Percentiles rank a stretch among this genome's conserved stretches.
phyloP scores from a whole-genome alignment of 2,113 vertebrate species.

The Heterotis niloticus region DNA sequence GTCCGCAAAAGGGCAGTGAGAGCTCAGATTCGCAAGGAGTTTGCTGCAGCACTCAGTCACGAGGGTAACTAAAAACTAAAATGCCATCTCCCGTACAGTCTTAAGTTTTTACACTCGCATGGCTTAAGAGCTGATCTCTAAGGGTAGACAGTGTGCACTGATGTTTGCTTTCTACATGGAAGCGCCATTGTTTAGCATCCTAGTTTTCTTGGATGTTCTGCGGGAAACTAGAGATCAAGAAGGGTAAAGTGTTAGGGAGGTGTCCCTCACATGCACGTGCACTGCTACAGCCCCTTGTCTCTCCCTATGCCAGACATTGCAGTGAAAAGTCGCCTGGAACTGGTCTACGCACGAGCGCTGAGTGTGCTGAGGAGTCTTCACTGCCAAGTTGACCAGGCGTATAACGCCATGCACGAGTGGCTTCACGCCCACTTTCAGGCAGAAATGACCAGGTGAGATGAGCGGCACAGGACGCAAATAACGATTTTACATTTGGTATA shows the following conservation, averaged over 20 bases:
- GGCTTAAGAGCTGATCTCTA: no score
- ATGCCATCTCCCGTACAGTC: background rate
- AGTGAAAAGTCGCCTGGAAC: conserved; percentile 65
- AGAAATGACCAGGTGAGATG: conserved; percentile 76
- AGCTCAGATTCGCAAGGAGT: conserved; percentile 69
- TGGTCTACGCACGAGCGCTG: conserved; percentile 73
- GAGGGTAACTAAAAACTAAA: conserved; percentile 70
- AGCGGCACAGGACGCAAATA: background rate
- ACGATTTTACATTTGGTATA: background rate
- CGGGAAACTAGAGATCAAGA: background rate
- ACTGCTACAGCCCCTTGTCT: background rate
- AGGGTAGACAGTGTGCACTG: no score
- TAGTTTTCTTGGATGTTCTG: background rate
- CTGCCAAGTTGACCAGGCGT: conserved; percentile 59
- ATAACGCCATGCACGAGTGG: conserved; percentile 72
- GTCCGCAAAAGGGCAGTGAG: conserved; percentile 50
- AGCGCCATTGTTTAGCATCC: no score
- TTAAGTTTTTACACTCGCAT: background rate
- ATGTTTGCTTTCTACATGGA: no score
- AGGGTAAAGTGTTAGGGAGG: background rate
- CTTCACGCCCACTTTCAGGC: conserved; percentile 66
- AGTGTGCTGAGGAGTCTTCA: conserved; percentile 61
- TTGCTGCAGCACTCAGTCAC: conserved; percentile 65
- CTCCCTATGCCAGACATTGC: conserved; percentile 58
- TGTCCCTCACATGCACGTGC: background rate